Evolutionary conservation across 2,797 vertebrate genomes (phyloP), one percentile per base, ranked within the genome.

Genomic region (Denticeps clupeoides): DNA sequence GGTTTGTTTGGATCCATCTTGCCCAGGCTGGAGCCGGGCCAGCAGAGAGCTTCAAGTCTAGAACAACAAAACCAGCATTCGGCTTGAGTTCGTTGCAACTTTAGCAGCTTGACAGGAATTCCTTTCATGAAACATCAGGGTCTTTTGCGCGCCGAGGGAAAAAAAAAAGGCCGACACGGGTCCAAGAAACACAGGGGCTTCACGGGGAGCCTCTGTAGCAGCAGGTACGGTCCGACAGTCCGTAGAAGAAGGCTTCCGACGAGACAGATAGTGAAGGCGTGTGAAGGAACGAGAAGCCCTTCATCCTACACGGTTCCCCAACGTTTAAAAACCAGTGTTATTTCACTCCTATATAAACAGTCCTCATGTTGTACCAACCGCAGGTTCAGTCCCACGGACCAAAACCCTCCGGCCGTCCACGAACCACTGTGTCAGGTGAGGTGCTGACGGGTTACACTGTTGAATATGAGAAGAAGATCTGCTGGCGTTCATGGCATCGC

Each of bases 151-250:
- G 53, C 27, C 13, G n/a, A 43, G 22, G 28, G 5, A 9, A 43
- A 57, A 52, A 57, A 50, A 52, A 28, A 53, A 42, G 24, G 26
- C 21, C 43, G 40, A 54, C 45, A 41, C n/a, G 29, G 55, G 53
- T 58, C 63, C 59, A 73, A 72, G 67, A 72, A 69, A 75, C 70
- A 68, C 23, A 56, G 28, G n/a, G 9, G 51, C 50, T 42, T 61
- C 37, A 31, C 46, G 51, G 47, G 13, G 47, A 45, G 25, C 13
- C 13, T 47, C 47, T 42, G 19, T 51, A 43, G 49, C 45, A 51
- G 55, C 35, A 38, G 18, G 49, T 2, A 31, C 12, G 31, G 28
- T 31, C 28, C 29, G 28, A n/a, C n/a, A n/a, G 12, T 12, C 24
- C 40, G 44, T 12, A 50, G 24, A 40, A 31, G 38, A 46, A 47